Evolutionary conservation across 2,113 vertebrate genomes (phyloP).

Genomic region (Etia nguti): DNA sequence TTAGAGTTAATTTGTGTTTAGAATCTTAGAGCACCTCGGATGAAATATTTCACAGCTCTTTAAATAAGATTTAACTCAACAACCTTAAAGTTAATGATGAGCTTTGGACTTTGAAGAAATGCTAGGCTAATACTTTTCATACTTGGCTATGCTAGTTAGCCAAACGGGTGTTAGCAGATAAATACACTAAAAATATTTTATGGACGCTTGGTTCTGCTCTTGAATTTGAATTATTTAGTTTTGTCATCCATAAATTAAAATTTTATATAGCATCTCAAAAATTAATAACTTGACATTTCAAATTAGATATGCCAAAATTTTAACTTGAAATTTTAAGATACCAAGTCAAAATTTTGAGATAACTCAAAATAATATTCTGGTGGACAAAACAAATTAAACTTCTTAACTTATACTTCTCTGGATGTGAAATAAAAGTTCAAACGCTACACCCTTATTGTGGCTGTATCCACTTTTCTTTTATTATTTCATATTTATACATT

Average conservation of each 20-base stretch:
- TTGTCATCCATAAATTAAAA: background rate
- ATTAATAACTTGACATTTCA: background rate
- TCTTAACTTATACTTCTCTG: background rate
- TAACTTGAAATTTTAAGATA: background rate
- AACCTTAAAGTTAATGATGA: background rate
- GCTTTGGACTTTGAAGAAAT: background rate
- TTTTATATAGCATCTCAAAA: background rate
- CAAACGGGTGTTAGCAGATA: background rate
- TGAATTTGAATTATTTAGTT: background rate
- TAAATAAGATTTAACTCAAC: background rate
- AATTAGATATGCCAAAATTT: background rate
- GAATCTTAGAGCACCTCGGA: background rate
- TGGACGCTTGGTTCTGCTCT: background rate
- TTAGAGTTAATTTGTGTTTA: background rate
- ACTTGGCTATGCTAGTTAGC: background rate
- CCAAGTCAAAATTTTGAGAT: background rate
- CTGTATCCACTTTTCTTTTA: background rate
- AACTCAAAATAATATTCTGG: background rate
- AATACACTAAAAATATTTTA: background rate
- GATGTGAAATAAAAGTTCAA: background rate
- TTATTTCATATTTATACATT: background rate
- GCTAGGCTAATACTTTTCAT: background rate
- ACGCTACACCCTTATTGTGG: background rate
- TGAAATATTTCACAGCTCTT: background rate
- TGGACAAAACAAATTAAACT: background rate